Base-by-base conservation (phyloP, 2,888 invertebrate genomes). In the Adelognathus sp. region DNA sequence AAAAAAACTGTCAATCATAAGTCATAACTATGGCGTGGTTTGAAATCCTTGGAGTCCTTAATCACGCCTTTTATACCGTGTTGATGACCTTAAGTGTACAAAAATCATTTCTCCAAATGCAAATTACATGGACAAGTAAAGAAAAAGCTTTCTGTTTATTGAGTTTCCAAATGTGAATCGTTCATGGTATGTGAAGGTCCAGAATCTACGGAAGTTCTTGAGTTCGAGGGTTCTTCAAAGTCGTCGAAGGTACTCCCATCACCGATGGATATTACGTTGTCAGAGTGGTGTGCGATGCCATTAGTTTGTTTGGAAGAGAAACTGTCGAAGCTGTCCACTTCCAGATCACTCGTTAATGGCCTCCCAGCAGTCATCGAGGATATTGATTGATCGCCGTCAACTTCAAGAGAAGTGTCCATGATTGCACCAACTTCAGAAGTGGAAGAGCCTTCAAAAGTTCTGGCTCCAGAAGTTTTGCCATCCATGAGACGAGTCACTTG, bases 191-290 rank as follows among this genome's bases (percentile, higher is more conserved):
- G 21, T 72, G 6, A 14, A 71, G 16, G 41, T n/a, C 9, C 21
- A 0, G 66, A 41, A 71, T 63, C 44, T 4, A 14, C 14, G 9
- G 31, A 7, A 21, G 31, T 3, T 11, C 31, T 27, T 16, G 29
- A 3, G 24, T n/a, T 69, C 44, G 11, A 31, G 27, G 60, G 6
- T 21, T 79, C 60, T n/a, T 39, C 36, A 3, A 84, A 85, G 2
- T 85, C 85, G 18, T 85, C 85, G 72, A 83, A 80, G n/a, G 69
- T 50, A 50, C 81, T 82, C 1, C 24, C n/a, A 27, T 56, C 70
- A 21, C 24, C 70, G n/a, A 81, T 29, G 11, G 81, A 82, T 36
- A 70, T 31, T 0, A 5, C 52, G 9, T 76, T 61, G 44, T 73
- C 52, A 2, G 71, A 78, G 16, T 54, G 18, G n/a, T 58, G 52